A percentile compares a stretch with the other conserved stretches of the same genome.
phyloP scores from a whole-genome alignment of 2,113 vertebrate genomes.

The Pteronura brasiliensis region DNA sequence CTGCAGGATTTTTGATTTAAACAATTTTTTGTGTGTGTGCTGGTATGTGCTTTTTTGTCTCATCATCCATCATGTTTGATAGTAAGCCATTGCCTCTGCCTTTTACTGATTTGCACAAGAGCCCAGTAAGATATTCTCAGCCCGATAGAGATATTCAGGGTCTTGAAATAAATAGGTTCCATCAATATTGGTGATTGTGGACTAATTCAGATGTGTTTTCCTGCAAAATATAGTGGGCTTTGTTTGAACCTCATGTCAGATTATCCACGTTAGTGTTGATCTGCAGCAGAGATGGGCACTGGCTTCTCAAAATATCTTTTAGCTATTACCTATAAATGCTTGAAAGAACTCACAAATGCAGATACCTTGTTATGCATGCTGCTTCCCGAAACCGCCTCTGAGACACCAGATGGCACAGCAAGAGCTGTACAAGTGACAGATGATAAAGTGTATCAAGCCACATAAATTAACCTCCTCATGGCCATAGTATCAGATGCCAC shows the following conservation, averaged over 20 bases:
- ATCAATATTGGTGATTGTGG: conserved; percentile 74
- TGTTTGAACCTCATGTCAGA: conserved; percentile 70
- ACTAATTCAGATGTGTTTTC: conserved; percentile 71
- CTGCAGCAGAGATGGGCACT: conserved; percentile 33
- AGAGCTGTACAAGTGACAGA: conserved; percentile 77
- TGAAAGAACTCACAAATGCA: conserved; percentile 75
- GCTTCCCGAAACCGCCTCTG: conserved; percentile 70
- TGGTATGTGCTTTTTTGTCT: conserved; percentile 49
- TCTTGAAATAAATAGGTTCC: conserved; percentile 71
- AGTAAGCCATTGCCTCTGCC: conserved; percentile 60
- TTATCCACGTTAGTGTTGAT: conserved; percentile 64
- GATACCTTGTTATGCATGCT: conserved; percentile 78
- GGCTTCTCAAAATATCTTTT: conserved; percentile 73
- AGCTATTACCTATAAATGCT: conserved; percentile 77
- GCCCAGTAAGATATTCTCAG: conserved; percentile 64
- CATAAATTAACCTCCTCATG: conserved; percentile 80
- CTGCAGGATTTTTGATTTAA: conserved; percentile 68
- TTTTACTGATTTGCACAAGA: conserved; percentile 67
- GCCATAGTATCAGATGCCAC: conserved; percentile 63
- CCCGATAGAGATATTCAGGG: conserved; percentile 63
- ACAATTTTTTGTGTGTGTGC: conserved; percentile 51
- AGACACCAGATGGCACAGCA: conserved; percentile 78
- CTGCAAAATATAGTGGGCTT: conserved; percentile 63
- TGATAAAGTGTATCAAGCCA: conserved; percentile 75
- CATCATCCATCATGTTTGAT: conserved; percentile 70